A percentile compares a stretch with the other conserved stretches of the same genome.
Conservation (phyloP, 2,888 invertebrate species). For the Hydropsyche betteni region DNA sequence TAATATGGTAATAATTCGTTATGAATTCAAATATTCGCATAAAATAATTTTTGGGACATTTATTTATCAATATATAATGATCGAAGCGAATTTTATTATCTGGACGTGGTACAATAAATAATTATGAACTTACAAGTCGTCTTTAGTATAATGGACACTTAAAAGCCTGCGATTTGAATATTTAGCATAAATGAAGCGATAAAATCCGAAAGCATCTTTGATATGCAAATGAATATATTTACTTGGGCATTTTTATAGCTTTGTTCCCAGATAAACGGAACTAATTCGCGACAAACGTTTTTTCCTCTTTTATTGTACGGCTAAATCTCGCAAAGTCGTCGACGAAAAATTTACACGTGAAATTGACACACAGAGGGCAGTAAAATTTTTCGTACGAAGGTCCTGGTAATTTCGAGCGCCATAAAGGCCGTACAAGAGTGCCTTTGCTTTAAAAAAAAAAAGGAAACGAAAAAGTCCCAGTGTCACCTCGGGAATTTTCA, state of each 20-base stretch:
- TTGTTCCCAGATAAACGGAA: conserved; percentile 7
- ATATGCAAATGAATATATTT: conserved; percentile 1
- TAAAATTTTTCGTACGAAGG: not conserved
- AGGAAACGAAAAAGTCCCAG: not conserved
- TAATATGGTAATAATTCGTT: no score
- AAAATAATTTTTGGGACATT: no score
- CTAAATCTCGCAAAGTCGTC: no score
- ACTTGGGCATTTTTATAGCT: not conserved
- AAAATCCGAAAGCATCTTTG: not conserved
- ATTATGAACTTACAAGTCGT: not conserved
- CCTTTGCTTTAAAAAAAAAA: not conserved
- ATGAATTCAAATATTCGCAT: no score
- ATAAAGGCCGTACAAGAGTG: no score
- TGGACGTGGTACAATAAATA: conserved; percentile 1
- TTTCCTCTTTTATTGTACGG: no score
- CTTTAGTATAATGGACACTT: conserved; percentile 10
- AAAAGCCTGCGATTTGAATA: not conserved
- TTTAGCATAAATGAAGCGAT: not conserved
- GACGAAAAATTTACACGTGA: no score
- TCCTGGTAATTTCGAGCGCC: no score
- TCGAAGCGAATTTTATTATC: conserved; percentile 17
- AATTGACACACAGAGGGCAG: no score
- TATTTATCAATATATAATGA: not conserved
- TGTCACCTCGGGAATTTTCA: conserved; percentile 10
- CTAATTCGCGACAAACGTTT: not conserved